Evolutionary conservation across 2,113 vertebrate species (phyloP).

Genomic region (Tricholaema leucomelas): DNA sequence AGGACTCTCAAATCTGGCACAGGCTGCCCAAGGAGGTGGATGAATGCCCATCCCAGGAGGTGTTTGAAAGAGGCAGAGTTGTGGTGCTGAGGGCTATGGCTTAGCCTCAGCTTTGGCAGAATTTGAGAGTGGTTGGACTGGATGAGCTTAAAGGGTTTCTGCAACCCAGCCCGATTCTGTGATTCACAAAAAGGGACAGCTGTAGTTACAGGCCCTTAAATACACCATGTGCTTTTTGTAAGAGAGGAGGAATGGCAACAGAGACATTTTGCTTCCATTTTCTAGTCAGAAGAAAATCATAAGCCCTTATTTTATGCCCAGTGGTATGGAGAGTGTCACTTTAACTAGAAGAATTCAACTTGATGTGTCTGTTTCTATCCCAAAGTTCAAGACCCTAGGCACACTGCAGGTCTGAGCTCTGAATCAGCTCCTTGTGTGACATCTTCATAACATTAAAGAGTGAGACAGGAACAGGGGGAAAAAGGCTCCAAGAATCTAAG

Average conservation of each 20-base stretch:
- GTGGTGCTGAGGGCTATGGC: too few relatives aligned
- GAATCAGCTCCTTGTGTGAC: neutral
- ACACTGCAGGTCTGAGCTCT: neutral
- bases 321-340: neutral
- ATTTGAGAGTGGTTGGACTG: too few relatives aligned
- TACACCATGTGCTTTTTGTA: neutral
- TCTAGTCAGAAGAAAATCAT: neutral
- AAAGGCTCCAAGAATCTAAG: neutral
- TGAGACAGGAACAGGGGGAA: neutral
- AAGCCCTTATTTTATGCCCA: neutral
- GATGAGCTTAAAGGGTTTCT: too few relatives aligned
- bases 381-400: neutral
- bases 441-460: neutral
- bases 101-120: too few relatives aligned
- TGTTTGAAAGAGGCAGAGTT: too few relatives aligned
- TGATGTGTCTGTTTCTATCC: neutral
- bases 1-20: too few relatives aligned
- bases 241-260: accelerated
- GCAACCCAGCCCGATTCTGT: too few relatives aligned
- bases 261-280: neutral
- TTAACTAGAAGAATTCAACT: neutral
- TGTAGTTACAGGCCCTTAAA: neutral
- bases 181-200: neutral
- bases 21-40: too few relatives aligned
- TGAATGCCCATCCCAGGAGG: too few relatives aligned